Percentiles rank a stretch among this genome's conserved stretches.
Conservation (phyloP, 1,140 invertebrate genomes). For the Drosophila sproati region DNA sequence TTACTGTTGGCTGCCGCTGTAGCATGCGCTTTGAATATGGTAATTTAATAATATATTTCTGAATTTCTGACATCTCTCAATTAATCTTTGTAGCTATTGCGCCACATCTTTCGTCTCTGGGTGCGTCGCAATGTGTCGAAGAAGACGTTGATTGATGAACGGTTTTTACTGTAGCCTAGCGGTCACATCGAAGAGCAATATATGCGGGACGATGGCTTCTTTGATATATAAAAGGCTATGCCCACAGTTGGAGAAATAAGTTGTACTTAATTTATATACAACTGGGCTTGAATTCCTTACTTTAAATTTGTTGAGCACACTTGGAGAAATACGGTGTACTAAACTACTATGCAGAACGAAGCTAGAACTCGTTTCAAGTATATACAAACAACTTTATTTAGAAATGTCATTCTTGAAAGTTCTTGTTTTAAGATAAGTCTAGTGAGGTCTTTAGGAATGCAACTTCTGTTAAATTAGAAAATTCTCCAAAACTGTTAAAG, state of each 20-base stretch:
- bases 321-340: too few species aligned
- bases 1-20: slow-evolving; percentile 52
- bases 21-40: slow-evolving; percentile 86
- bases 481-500: too few species aligned
- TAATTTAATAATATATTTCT: slow-evolving; percentile 21
- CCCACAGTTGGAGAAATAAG: background rate
- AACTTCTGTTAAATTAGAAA: too few species aligned
- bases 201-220: slow-evolving; percentile 62
- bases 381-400: too few species aligned
- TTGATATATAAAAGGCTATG: slow-evolving; percentile 50
- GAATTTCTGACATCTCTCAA: slow-evolving; percentile 58
- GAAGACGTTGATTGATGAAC: slow-evolving; percentile 82
- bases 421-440: too few species aligned
- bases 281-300: background rate
- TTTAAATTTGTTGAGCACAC: background rate
- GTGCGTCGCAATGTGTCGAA: slow-evolving; percentile 74
- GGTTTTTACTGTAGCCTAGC: slow-evolving; percentile 82
- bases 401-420: too few species aligned
- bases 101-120: slow-evolving; percentile 85
- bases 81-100: slow-evolving; percentile 86
- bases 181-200: slow-evolving; percentile 49
- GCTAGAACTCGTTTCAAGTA: too few species aligned
- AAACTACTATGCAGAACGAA: too few species aligned
- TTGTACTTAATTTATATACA: background rate
- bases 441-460: too few species aligned